These are phyloP conservation scores for Pseudachorutes palmiensis DNA, from an alignment of 1,140 invertebrate genomes.

Conservation along the genomic window DNA sequence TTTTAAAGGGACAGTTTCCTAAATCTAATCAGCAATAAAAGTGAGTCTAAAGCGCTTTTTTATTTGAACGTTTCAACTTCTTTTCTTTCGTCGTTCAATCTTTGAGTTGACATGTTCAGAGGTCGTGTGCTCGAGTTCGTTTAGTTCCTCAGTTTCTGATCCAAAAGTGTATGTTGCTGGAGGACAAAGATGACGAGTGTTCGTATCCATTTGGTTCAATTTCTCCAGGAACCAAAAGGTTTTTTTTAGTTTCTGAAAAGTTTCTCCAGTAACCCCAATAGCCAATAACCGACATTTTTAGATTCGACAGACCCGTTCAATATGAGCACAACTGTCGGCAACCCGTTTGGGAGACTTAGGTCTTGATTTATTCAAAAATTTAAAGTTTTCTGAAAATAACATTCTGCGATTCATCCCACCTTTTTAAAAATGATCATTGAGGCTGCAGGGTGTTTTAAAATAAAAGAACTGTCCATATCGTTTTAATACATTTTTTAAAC, in stretches of 20 bases:
- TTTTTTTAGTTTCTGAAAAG: conserved; percentile 26
- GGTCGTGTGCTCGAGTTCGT: not conserved
- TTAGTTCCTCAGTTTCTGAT: conserved; percentile 12
- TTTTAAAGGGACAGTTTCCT: conserved; percentile 32
- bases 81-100: conserved; percentile 9
- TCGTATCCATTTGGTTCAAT: not conserved
- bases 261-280: conserved; percentile 50
- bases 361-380: too few species aligned
- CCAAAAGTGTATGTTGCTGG: too few species aligned
- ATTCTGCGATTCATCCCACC: too few species aligned
- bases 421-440: too few species aligned
- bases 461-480: too few species aligned
- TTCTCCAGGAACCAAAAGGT: not conserved
- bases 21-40: conserved; percentile 39
- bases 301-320: too few species aligned
- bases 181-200: not conserved
- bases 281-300: too few species aligned
- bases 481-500: too few species aligned
- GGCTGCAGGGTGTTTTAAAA: too few species aligned
- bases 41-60: conserved; percentile 23
- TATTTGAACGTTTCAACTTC: conserved; percentile 17
- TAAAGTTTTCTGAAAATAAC: too few species aligned
- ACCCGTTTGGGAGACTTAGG: too few species aligned
- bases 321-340: too few species aligned
- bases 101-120: not conserved